Base-by-base conservation (phyloP, 2,888 invertebrate genomes). In the Trisateles emortualis region DNA sequence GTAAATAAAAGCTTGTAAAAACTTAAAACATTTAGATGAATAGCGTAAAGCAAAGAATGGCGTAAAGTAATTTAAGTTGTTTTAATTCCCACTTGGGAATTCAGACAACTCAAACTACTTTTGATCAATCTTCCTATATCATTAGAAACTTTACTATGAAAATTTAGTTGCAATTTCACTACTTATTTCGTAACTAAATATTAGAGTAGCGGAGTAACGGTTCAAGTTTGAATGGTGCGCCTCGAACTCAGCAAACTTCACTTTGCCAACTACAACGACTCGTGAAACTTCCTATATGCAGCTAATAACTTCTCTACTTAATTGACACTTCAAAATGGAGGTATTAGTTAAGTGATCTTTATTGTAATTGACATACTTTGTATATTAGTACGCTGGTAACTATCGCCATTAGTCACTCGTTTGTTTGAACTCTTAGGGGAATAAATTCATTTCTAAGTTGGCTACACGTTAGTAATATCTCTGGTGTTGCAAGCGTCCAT, bases 221-320 rank as follows among this genome's bases (percentile, higher is more conserved):
- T 53, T 50, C 11, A 62, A 68, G 55, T 68, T 69, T 43, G 51
- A 61, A 55, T 39, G 45, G 58, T 43, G 45, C 51, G 49, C 60
- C n/a, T n/a, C n/a, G n/a, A 64, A 53, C 52, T 61, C 30, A 13
- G 48, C 48, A 61, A 71, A 64, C 68, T 59, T 16, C 57, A 67
- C 52, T 69, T 65, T 0, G 40, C 60, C 1, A 65, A 69, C 66
- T 70, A 52, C 68, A 65, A 72, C 52, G 54, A 70, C 54, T 68
- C 63, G 29, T 17, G 26, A 38, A 46, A 62, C 56, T 62, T 55
- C 26, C 38, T 52, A 39, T 55, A 64, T 59, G 64, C 50, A 57
- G 43, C 51, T 68, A 60, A 66, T 69, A 72, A 65, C 30, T 69
- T 66, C 16, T 39, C 17, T 38, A 61, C 56, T 54, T 70, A 70